A percentile compares a stretch with the other conserved stretches of the same genome.
Conservation (phyloP, 2,113 vertebrate genomes). For the Neomonachus schauinslandi region DNA sequence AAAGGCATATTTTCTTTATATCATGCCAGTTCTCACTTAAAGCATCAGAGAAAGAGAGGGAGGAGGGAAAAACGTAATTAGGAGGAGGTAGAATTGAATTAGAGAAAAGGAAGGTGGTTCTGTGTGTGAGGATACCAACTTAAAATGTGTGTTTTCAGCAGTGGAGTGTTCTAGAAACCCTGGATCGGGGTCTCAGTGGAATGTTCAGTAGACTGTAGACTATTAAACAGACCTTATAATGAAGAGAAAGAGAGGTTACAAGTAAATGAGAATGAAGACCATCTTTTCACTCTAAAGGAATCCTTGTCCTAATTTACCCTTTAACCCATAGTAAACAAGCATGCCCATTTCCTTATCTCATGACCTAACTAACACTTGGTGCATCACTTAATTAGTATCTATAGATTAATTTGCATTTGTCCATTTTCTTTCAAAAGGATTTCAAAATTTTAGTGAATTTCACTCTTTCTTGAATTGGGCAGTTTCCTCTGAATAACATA, state of each 20-base stretch:
- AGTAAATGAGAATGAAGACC: background rate
- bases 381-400: background rate
- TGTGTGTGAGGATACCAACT: background rate
- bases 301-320: background rate
- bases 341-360: background rate
- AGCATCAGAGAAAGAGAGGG: background rate
- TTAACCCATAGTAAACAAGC: background rate
- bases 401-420: constrained; percentile 10
- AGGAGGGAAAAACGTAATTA: background rate
- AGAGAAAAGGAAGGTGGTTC: background rate
- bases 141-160: background rate
- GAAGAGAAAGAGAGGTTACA: background rate
- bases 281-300: constrained; percentile 21
- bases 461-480: background rate
- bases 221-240: constrained; percentile 23
- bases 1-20: background rate
- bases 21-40: background rate
- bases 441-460: constrained; percentile 7
- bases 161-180: background rate
- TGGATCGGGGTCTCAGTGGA: background rate
- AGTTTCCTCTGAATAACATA: background rate
- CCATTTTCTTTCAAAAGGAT: constrained; percentile 10
- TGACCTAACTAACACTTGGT: background rate
- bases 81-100: background rate
- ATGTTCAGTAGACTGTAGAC: background rate